Conservation (phyloP, 2,888 invertebrate species). For the Watsonalla cultraria region DNA sequence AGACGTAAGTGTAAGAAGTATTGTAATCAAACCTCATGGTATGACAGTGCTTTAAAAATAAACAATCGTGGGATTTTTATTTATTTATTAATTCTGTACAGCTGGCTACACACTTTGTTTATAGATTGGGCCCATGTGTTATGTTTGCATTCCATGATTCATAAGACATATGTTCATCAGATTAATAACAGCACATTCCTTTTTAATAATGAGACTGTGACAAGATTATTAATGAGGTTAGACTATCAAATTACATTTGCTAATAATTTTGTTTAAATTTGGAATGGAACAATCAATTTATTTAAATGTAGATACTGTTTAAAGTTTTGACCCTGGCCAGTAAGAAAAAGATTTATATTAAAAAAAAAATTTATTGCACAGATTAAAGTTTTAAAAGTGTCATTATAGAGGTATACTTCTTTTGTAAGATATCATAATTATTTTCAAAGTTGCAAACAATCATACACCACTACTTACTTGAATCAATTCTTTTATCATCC, state of each 20-base stretch:
- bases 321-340: too few species aligned
- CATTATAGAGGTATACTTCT: too few species aligned
- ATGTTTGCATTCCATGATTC: slow-evolving; percentile 42
- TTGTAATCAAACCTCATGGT: background rate
- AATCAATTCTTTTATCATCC: too few species aligned
- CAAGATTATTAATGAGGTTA: background rate
- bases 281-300: too few species aligned
- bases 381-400: too few species aligned
- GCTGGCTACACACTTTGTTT: slow-evolving; percentile 40
- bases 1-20: background rate
- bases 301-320: too few species aligned
- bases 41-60: slow-evolving; percentile 25
- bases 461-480: too few species aligned
- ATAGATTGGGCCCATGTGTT: slow-evolving; percentile 42
- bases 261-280: too few species aligned
- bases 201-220: background rate
- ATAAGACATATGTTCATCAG: slow-evolving; percentile 41
- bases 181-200: slow-evolving; percentile 22
- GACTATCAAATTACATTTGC: background rate
- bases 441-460: too few species aligned
- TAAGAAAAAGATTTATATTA: too few species aligned
- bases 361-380: too few species aligned
- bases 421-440: too few species aligned
- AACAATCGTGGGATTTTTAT: slow-evolving; percentile 39
- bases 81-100: slow-evolving; percentile 32